Evolutionary conservation across 2,888 invertebrate genomes (phyloP).

Genomic region (Rotaria magnacalcarata): DNA sequence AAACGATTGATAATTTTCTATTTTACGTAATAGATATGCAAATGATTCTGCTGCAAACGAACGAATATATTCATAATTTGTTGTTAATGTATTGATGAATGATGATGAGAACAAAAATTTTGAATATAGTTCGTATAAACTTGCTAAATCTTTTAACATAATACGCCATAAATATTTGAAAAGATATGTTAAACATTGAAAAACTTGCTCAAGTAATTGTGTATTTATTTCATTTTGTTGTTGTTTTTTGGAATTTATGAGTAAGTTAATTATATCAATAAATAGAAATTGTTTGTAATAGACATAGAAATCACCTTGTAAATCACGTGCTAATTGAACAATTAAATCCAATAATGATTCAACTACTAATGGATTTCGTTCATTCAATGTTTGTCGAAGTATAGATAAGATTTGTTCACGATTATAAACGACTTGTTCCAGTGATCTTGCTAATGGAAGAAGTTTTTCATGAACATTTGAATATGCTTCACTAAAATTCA

Average conservation of each 20-base stretch:
- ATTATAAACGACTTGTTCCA: slow-evolving; percentile 36
- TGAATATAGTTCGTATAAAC: slow-evolving; percentile 64
- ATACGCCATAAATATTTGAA: slow-evolving; percentile 82
- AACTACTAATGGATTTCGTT: neutral
- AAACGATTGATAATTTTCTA: slow-evolving; percentile 52
- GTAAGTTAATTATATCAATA: slow-evolving; percentile 69
- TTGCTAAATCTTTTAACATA: slow-evolving; percentile 73
- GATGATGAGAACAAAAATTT: neutral
- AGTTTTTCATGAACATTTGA: slow-evolving; percentile 56
- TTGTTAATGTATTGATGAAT: slow-evolving; percentile 47
- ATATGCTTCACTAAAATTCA: slow-evolving; percentile 79
- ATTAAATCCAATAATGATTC: slow-evolving; percentile 61
- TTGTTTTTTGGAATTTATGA: slow-evolving; percentile 68
- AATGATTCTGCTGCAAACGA: slow-evolving; percentile 93
- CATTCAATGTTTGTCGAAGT: slow-evolving; percentile 68
- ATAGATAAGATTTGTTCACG: slow-evolving; percentile 72
- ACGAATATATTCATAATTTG: slow-evolving; percentile 76
- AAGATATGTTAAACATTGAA: slow-evolving; percentile 78
- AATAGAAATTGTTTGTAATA: slow-evolving; percentile 63
- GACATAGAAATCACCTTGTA: slow-evolving; percentile 81
- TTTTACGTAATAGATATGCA: slow-evolving; percentile 78
- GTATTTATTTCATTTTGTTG: slow-evolving; percentile 68
- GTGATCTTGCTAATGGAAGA: neutral
- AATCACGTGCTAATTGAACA: slow-evolving; percentile 78
- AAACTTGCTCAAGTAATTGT: slow-evolving; percentile 78